These are phyloP conservation scores for Marmota flaviventris DNA, from an alignment of 2,113 vertebrate species.

Conservation along the genomic window DNA sequence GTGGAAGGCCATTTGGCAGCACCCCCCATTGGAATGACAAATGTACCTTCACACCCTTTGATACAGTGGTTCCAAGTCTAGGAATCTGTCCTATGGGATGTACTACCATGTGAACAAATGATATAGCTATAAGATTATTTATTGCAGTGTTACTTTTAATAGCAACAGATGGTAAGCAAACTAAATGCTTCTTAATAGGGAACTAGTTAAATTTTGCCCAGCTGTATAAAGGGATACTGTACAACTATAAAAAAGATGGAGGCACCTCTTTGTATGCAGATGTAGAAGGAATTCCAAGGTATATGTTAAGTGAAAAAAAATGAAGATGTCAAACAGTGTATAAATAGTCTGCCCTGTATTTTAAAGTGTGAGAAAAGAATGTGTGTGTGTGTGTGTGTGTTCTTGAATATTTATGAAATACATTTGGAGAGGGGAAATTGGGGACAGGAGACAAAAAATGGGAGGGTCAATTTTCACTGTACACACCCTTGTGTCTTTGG, in stretches of 20 bases:
- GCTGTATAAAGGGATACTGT: neutral
- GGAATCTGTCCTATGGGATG: neutral
- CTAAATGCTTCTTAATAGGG: neutral
- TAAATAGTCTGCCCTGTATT: neutral
- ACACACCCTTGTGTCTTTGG: neutral
- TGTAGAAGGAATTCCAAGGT: neutral
- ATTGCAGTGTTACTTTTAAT: conserved; percentile 10
- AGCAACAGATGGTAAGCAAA: conserved; percentile 54
- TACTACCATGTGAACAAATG: conserved; percentile 1
- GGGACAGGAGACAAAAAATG: neutral
- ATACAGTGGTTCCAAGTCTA: conserved; percentile 1
- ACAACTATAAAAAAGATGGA: neutral
- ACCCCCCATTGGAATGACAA: neutral
- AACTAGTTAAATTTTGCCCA: conserved; percentile 25
- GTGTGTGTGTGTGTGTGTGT: neutral
- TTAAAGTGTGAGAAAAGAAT: neutral
- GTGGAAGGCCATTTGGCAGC: neutral
- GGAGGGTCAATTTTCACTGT: neutral
- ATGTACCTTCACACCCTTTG: neutral
- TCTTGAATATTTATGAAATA: conserved; percentile 11
- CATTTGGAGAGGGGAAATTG: neutral
- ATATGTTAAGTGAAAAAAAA: neutral
- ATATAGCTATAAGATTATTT: conserved; percentile 43
- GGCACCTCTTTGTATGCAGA: neutral
- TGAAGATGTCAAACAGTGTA: neutral